Evolutionary conservation across 2,797 vertebrate genomes (phyloP).

Genomic region (Mergus octosetaceus): DNA sequence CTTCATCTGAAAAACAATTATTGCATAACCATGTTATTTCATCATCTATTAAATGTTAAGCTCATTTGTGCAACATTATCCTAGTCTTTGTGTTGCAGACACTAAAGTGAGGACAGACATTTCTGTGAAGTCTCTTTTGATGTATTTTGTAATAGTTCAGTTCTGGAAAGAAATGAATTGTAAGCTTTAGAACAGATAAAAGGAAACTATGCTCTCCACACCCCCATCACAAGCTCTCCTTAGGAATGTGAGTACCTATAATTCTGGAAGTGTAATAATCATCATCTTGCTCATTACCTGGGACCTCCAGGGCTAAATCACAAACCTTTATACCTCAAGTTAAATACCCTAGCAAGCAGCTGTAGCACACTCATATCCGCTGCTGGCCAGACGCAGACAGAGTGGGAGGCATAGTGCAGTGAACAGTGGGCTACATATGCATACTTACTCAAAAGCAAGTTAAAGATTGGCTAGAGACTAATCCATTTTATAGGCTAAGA

Average conservation of each 20-base stretch:
- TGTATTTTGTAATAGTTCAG: constrained; percentile 53
- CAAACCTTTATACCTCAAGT: constrained; percentile 24
- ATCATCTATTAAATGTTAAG: constrained; percentile 28
- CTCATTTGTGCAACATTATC: constrained; percentile 29
- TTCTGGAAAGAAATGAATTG: not conserved
- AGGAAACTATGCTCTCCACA: not conserved
- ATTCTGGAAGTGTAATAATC: constrained; percentile 38
- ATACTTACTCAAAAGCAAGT: constrained; percentile 20
- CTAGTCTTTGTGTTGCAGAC: not conserved
- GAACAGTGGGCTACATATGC: not conserved
- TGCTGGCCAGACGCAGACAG: constrained; percentile 20
- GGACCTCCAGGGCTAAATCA: constrained; percentile 52
- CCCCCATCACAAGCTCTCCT: not conserved
- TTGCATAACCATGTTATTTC: constrained; percentile 25
- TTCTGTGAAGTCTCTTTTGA: constrained; percentile 49
- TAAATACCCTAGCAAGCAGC: constrained; percentile 60
- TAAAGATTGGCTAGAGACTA: constrained; percentile 64
- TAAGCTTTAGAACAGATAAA: not conserved
- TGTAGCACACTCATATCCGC: constrained; percentile 53
- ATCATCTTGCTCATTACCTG: constrained; percentile 33
- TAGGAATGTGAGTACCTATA: not conserved
- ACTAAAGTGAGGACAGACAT: constrained; percentile 10
- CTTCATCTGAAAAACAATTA: not conserved
- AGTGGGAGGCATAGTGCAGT: not conserved
- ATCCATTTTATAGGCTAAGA: constrained; percentile 55